phyloP scores from a whole-genome alignment of 1,140 invertebrate species.

The Wasmannia auropunctata region DNA sequence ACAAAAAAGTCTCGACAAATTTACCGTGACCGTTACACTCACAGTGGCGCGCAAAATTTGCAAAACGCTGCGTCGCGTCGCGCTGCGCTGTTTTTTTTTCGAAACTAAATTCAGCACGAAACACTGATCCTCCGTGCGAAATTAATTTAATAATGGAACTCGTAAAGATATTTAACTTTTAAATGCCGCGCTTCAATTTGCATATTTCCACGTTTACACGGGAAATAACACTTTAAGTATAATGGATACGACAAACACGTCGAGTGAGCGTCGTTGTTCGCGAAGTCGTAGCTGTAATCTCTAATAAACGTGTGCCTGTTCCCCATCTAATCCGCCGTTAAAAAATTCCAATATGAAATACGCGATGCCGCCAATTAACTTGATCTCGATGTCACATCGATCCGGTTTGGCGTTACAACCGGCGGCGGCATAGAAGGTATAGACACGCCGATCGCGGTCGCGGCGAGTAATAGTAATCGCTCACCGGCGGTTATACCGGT shows the following conservation, averaged over 20 bases:
- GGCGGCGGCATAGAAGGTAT: too few species aligned
- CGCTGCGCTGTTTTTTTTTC: background rate
- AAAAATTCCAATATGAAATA: background rate
- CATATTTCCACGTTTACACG: background rate
- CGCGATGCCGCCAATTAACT: background rate
- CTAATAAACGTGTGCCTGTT: background rate
- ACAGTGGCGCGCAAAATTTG: background rate
- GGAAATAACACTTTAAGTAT: background rate
- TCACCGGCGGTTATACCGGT: constrained; percentile 27
- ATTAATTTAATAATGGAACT: constrained; percentile 41
- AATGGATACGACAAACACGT: constrained; percentile 1
- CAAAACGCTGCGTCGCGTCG: background rate
- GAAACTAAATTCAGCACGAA: constrained; percentile 2
- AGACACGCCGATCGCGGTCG: too few species aligned
- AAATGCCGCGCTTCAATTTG: constrained; percentile 12
- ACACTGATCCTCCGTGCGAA: background rate
- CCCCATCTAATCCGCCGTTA: background rate
- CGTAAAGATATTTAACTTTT: constrained; percentile 36
- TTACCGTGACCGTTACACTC: background rate
- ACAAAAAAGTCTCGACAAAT: constrained; percentile 13
- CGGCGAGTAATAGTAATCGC: constrained; percentile 27
- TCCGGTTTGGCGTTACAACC: constrained; percentile 2
- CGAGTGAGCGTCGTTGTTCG: background rate
- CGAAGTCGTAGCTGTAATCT: background rate
- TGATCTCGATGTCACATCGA: background rate